Evolutionary conservation across 2,888 invertebrate species (phyloP), one percentile per base, ranked within the genome.

Genomic region (Drosophila nigricruria): DNA sequence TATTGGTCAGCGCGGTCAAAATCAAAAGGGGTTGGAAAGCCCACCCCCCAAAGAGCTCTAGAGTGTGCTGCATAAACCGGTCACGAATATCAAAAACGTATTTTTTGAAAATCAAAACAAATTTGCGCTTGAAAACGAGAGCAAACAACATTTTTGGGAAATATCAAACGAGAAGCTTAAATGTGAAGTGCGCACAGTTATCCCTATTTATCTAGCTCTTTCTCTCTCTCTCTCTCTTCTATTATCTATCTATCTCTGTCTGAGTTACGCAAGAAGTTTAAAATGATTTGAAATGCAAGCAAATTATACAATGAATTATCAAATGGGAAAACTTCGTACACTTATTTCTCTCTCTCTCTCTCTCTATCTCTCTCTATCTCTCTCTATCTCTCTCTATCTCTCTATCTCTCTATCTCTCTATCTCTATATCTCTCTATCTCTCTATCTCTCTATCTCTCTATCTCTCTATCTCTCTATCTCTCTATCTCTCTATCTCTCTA

Each of bases 1-100:
- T 81, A 80, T 80, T 80, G 73, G 69, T 70, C 69, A 69, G 57
- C 40, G 40, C 36, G 57, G 57, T 43, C 70, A 32, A 69, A 67
- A 56, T 53, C 73, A 73, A 73, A 73, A 42, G 63, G 69, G 40
- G 53, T 54, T 54, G 36, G 57, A 58, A 14, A n/a, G 23, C 1
- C 34, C 16, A 12, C 43, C 18, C 14, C 43, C 38, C 8, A 23
- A 2, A 45, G 43, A 25, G 14, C 23, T 18, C 40, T 3, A 0
- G 27, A 18, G 27, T 9, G 18, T 9, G 16, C 40, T 10, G 25
- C n/a, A 54, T 56, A 30, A 42, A 32, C 63, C 43, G 14, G n/a
- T 4, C 50, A 34, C 9, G 50, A 27, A 73, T 61, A 67, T 58
- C 23, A 54, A 53, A 45, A 64, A 32, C 23, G 36, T 52, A 30